Evolutionary conservation across 2,888 invertebrate species (phyloP).

Genomic region (Lamellibrachia satsuma): DNA sequence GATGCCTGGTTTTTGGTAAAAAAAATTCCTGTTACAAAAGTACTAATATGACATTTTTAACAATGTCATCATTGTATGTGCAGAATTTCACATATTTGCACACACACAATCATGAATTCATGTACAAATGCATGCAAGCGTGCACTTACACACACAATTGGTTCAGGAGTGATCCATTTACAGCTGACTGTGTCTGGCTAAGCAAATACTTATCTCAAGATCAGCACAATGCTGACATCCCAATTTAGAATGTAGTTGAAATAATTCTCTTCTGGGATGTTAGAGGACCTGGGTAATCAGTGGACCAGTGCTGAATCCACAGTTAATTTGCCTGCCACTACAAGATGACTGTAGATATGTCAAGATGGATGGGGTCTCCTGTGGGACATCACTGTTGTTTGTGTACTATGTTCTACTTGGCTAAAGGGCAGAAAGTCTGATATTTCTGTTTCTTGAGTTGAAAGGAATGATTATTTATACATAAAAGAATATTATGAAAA

Average conservation of each 20-base stretch:
- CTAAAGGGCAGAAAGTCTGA: background rate
- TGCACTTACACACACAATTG: background rate
- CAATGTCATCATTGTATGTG: background rate
- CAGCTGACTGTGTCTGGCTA: background rate
- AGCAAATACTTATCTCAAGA: background rate
- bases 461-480: background rate
- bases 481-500: too few relatives aligned
- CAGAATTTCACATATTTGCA: background rate
- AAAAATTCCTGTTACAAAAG: background rate
- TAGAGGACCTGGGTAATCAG: background rate
- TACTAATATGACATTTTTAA: background rate
- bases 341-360: background rate
- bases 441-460: background rate
- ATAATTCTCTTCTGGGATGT: background rate
- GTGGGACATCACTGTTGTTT: background rate
- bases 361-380: background rate
- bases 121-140: background rate
- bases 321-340: background rate
- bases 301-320: background rate
- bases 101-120: background rate
- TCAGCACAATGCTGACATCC: background rate
- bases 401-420: background rate
- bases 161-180: background rate
- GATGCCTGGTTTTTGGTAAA: background rate
- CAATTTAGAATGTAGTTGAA: background rate